These are phyloP conservation scores for Heliconius eleuchia DNA, from an alignment of 1,140 invertebrate genomes.

Conservation along the genomic window DNA sequence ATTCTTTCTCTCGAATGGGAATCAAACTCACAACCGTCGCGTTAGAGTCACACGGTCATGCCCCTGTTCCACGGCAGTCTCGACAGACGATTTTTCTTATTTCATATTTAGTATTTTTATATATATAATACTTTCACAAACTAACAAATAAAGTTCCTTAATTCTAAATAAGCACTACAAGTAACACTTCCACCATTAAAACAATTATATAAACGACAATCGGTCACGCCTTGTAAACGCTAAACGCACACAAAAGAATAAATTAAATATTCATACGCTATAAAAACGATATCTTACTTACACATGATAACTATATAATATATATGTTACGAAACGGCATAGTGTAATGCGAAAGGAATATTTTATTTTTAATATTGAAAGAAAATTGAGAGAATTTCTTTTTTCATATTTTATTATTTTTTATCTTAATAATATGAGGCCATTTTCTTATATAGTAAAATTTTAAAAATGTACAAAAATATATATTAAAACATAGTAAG, in stretches of 20 bases:
- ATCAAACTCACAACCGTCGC: too few relatives aligned
- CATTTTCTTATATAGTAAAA: too few relatives aligned
- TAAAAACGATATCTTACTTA: not conserved
- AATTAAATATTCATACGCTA: conserved; percentile 1
- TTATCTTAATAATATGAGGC: too few relatives aligned
- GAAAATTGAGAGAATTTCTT: not conserved
- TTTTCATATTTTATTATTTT: not conserved
- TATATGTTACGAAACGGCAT: not conserved
- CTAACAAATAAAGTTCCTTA: not conserved
- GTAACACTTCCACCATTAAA: conserved; percentile 29
- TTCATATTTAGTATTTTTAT: not conserved
- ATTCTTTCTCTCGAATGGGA: too few relatives aligned
- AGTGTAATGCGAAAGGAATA: not conserved
- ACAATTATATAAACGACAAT: conserved; percentile 27
- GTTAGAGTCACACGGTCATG: too few relatives aligned
- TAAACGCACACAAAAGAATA: conserved; percentile 22
- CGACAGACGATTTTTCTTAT: not conserved
- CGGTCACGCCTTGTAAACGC: conserved; percentile 31
- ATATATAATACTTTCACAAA: not conserved
- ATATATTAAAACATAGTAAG: too few relatives aligned
- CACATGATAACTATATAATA: not conserved
- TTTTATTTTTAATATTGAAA: not conserved
- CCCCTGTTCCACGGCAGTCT: too few relatives aligned
- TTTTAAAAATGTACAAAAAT: too few relatives aligned
- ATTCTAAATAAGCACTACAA: not conserved